Evolutionary conservation across 2,888 invertebrate species (phyloP).

Genomic region (Cosmopolites sordidus): DNA sequence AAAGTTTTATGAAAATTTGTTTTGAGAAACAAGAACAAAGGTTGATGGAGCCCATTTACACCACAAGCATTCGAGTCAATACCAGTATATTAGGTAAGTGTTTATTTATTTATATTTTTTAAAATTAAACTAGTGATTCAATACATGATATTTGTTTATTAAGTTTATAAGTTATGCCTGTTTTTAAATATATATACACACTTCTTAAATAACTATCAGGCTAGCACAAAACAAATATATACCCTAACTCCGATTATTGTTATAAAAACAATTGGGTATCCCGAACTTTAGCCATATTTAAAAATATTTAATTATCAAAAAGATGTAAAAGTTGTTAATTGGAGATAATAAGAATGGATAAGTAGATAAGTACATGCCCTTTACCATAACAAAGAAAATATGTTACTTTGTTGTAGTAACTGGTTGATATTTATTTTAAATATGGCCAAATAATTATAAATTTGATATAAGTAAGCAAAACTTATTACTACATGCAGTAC

Average conservation of each 20-base stretch:
- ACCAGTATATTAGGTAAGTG: slow-evolving; percentile 36
- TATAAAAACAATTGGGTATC: slow-evolving; percentile 10
- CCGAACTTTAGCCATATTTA: slow-evolving; percentile 24
- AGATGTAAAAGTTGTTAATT: not conserved
- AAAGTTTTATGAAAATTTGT: slow-evolving; percentile 72
- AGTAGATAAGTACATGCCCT: slow-evolving; percentile 4
- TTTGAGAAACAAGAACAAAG: slow-evolving; percentile 86
- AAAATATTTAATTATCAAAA: slow-evolving; percentile 6
- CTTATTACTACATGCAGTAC: not conserved
- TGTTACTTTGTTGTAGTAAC: not conserved
- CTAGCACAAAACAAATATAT: slow-evolving; percentile 7
- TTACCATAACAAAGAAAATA: slow-evolving; percentile 7
- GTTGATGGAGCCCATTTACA: slow-evolving; percentile 90
- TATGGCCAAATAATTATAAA: slow-evolving; percentile 18
- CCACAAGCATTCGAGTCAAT: slow-evolving; percentile 45
- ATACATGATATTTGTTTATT: too few relatives aligned
- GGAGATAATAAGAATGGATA: not conserved
- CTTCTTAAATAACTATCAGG: not conserved
- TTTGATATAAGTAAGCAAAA: not conserved
- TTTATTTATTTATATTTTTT: slow-evolving; percentile 1
- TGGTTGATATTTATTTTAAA: slow-evolving; percentile 15
- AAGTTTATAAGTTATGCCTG: too few relatives aligned
- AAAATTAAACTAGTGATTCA: too few relatives aligned
- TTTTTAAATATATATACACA: too few relatives aligned
- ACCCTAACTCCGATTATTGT: slow-evolving; percentile 20